These are phyloP conservation scores for Ceratitis capitata DNA, from an alignment of 1,140 invertebrate species.

Conservation along the genomic window DNA sequence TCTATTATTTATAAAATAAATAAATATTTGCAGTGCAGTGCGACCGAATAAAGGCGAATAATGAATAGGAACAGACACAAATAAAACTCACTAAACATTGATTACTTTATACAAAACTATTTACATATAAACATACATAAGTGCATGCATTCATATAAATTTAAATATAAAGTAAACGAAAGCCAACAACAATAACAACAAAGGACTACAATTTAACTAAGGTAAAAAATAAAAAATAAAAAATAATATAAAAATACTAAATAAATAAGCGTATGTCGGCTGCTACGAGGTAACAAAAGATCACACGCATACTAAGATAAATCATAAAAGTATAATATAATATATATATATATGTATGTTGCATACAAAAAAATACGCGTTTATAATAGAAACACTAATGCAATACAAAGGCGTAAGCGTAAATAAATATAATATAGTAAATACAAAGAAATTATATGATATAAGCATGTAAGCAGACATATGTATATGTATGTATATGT, in stretches of 20 bases:
- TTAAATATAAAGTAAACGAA: background rate
- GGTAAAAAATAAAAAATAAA: background rate
- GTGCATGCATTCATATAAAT: background rate
- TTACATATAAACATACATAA: background rate
- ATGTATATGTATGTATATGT: background rate
- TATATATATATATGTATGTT: background rate
- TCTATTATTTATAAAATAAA: constrained; percentile 1
- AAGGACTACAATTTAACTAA: background rate
- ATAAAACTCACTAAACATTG: background rate
- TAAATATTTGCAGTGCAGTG: background rate
- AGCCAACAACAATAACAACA: background rate
- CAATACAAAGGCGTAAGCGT: background rate
- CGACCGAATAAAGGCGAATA: background rate
- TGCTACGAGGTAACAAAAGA: background rate
- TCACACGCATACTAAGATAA: background rate
- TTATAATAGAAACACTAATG: background rate
- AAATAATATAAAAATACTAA: background rate
- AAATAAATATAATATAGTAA: background rate
- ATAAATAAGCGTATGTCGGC: background rate
- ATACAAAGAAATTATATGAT: too few species aligned
- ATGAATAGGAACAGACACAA: background rate
- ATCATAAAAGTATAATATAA: background rate
- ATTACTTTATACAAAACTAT: background rate
- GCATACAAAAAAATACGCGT: background rate
- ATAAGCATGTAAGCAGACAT: too few species aligned